phyloP scores from a whole-genome alignment of 2,113 vertebrate species.

The Rhinolophus sinicus region DNA sequence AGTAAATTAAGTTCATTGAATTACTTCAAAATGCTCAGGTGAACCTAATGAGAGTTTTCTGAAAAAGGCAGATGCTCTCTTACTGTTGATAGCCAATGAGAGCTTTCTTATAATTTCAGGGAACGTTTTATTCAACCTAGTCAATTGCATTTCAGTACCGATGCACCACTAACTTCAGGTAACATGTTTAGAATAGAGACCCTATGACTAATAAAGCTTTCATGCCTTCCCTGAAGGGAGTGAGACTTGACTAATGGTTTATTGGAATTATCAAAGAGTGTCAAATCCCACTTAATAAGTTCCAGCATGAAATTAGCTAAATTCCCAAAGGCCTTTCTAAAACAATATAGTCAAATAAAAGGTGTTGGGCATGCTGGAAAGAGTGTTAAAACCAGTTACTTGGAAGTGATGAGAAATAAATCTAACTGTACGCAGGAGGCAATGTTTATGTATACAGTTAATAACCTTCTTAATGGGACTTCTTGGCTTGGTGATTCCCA shows the following conservation, averaged over 20 bases:
- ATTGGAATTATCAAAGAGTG: constrained; percentile 85
- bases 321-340: constrained; percentile 85
- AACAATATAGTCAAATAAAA: constrained; percentile 85
- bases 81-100: constrained; percentile 62
- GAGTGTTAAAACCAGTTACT: constrained; percentile 84
- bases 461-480: constrained; percentile 86
- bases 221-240: constrained; percentile 82
- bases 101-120: constrained; percentile 62
- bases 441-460: constrained; percentile 85
- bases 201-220: constrained; percentile 85
- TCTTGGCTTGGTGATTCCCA: constrained; percentile 82
- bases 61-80: constrained; percentile 63
- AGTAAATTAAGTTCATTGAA: constrained; percentile 60
- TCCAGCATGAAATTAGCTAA: constrained; percentile 88
- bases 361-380: constrained; percentile 61
- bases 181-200: constrained; percentile 82
- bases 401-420: constrained; percentile 86
- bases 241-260: constrained; percentile 85
- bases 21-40: constrained; percentile 68
- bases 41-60: constrained; percentile 70
- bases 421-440: constrained; percentile 81
- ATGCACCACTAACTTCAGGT: constrained; percentile 79
- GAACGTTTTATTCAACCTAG: constrained; percentile 75
- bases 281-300: constrained; percentile 86
- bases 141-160: constrained; percentile 75